phyloP scores from a whole-genome alignment of 92 coral and sea anemone genomes.

The Bergia sp. region DNA sequence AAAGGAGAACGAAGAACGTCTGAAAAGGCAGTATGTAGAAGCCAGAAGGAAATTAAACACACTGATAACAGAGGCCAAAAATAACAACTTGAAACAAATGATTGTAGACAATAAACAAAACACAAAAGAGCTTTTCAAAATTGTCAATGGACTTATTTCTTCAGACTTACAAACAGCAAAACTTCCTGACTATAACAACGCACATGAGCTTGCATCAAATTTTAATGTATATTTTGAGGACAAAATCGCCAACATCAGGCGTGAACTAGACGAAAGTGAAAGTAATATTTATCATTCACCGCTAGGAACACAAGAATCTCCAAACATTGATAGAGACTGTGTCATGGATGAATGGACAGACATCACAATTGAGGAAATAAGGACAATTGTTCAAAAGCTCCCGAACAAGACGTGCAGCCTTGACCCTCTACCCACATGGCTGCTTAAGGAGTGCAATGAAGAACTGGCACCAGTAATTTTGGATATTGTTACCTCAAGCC shows the following conservation, averaged over 20 bases:
- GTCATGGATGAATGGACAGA: not conserved
- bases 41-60: not conserved
- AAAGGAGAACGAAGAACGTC: not conserved
- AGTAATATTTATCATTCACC: not conserved
- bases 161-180: not conserved
- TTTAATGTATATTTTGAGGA: not conserved
- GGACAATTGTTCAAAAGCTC: not conserved
- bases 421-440: not conserved
- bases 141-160: not conserved
- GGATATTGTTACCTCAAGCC: conserved; percentile 6
- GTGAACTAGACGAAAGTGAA: not conserved
- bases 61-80: not conserved
- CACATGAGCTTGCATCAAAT: not conserved
- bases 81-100: not conserved
- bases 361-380: not conserved
- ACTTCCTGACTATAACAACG: not conserved
- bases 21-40: not conserved
- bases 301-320: not conserved
- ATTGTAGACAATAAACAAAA: not conserved
- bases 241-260: not conserved
- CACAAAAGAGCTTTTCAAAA: not conserved
- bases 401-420: not conserved
- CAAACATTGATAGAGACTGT: not conserved
- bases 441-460: not conserved
- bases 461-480: not conserved